Base-by-base conservation (phyloP, 2,888 invertebrate species). In the Eustalomyia histrio region DNA sequence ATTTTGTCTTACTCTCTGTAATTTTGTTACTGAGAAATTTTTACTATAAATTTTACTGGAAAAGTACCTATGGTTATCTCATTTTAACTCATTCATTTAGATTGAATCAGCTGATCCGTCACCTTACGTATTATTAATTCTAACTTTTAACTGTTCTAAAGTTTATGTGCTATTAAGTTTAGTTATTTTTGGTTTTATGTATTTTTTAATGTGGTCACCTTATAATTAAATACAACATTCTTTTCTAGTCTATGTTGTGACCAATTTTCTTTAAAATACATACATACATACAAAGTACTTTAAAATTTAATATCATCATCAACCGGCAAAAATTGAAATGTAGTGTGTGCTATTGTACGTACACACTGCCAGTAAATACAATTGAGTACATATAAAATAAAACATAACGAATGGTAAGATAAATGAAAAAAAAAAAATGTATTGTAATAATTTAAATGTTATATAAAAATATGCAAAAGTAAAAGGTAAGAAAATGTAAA, bases 401-500 rank as follows among this genome's bases (percentile, higher is more conserved):
- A 24, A 12, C 10, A 50, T 29, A 69, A 53, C 6, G 8, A 17
- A 61, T 53, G 24, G 50, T 61, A 71, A 29, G 43, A 68, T 29
- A 47, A n/a, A 47, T n/a, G 1, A n/a, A 14, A 12, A 12, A 6
- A 29, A 29, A 24, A 24, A 24, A 24, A 68, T 18, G 8, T 63
- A 57, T 21, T 50, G 17, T 73, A 73, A 65, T 35, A 55, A 33
- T 57, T 74, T 74, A 14, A 58, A 74, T 58, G 58, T 74, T 74
- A 52, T 65, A 58, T 58, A 74, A 74, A 61, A 35, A 47, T n/a
- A 14, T 12, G n/a, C 43, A 61, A 75, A 75, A 75, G 67, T 68
- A 68, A 68, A 61, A 68, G 67, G 39, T 47, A 47, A 53, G 16
- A 61, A 75, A 43, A 29, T 24, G 43, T 14, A 53, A 67, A 57